These are phyloP conservation scores for Rhizoglyphus robini DNA, from an alignment of 1,140 invertebrate genomes.

Conservation along the genomic window DNA sequence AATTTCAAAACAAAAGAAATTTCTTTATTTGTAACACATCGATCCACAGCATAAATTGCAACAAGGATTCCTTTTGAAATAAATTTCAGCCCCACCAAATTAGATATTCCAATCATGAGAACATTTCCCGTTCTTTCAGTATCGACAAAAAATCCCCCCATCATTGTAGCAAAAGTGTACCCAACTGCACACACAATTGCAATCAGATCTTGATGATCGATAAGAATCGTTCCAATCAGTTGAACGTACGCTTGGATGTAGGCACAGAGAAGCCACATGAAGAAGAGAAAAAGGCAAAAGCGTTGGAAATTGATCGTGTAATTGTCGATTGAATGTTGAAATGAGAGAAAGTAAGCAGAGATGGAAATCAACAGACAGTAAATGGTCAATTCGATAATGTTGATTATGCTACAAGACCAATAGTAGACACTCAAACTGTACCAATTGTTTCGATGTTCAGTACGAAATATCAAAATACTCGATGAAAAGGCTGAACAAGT, in stretches of 20 bases:
- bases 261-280: neutral
- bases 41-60: constrained; percentile 1
- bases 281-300: neutral
- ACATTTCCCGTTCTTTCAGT: neutral
- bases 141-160: neutral
- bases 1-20: neutral
- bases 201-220: neutral
- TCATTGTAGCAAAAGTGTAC: neutral
- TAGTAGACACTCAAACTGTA: constrained; percentile 1
- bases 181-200: neutral
- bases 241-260: neutral
- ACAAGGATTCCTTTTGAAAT: neutral
- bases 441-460: constrained; percentile 10
- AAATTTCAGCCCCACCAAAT: neutral
- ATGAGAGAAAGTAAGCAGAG: neutral
- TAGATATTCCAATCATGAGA: neutral
- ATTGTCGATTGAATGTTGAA: neutral
- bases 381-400: neutral
- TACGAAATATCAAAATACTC: neutral
- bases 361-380: neutral
- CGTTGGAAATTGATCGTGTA: neutral
- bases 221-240: neutral
- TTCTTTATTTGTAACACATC: neutral
- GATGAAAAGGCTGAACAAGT: neutral
- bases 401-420: neutral